Percentiles rank a stretch among this genome's conserved stretches.
These are phyloP conservation scores for Drosophila chauvacae DNA, from an alignment of 1,140 invertebrate genomes.

Conservation along the genomic window DNA sequence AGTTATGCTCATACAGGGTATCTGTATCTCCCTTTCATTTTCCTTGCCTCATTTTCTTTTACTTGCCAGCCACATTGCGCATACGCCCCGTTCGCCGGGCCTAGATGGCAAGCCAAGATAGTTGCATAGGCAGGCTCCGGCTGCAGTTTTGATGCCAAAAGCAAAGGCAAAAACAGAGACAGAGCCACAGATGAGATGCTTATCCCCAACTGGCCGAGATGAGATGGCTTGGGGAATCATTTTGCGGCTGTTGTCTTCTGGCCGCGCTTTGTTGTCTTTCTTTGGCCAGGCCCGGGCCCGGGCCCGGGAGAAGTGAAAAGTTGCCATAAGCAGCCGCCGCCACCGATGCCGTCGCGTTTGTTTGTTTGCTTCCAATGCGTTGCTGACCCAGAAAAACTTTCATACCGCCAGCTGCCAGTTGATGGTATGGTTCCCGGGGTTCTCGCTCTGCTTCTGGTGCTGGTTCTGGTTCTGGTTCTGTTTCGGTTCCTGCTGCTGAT, in stretches of 20 bases:
- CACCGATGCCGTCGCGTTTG: constrained; percentile 21
- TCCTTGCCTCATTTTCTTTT: no score
- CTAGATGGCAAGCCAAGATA: constrained; percentile 56
- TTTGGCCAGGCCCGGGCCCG: constrained; percentile 10
- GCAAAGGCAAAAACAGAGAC: constrained; percentile 11
- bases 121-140: constrained; percentile 21
- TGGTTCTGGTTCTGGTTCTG: constrained; percentile 12
- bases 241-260: constrained; percentile 63
- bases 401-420: constrained; percentile 50
- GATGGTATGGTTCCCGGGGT: constrained; percentile 15
- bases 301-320: constrained; percentile 44
- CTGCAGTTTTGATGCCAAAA: constrained; percentile 23
- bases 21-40: constrained; percentile 15
- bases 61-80: constrained; percentile 69
- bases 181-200: constrained; percentile 48
- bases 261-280: constrained; percentile 61
- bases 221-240: constrained; percentile 62
- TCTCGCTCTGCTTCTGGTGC: constrained; percentile 16
- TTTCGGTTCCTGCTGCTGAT: not conserved
- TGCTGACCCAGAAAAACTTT: constrained; percentile 84
- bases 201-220: constrained; percentile 61
- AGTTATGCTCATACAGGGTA: not conserved
- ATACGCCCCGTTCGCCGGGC: constrained; percentile 69
- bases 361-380: constrained; percentile 75
- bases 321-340: constrained; percentile 47